phyloP scores from a whole-genome alignment of 2,888 invertebrate genomes.

The Erebia aethiops region DNA sequence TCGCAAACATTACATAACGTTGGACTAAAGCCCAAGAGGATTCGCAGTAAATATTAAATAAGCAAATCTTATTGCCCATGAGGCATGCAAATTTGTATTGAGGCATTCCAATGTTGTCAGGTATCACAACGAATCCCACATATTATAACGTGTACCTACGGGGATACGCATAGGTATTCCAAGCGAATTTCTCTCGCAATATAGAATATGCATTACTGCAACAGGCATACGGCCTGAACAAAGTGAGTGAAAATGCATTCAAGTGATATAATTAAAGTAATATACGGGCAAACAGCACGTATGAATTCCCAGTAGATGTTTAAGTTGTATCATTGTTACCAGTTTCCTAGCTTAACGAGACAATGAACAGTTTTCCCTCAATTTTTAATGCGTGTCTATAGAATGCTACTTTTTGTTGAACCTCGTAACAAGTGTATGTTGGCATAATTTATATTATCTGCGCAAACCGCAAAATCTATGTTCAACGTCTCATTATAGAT shows the following conservation, averaged over 20 bases:
- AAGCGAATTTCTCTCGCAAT: slow-evolving; percentile 70
- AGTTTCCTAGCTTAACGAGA: slow-evolving; percentile 68
- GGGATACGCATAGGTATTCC: slow-evolving; percentile 56
- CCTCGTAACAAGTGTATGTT: slow-evolving; percentile 45
- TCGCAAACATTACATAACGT: slow-evolving; percentile 19
- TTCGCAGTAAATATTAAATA: slow-evolving; percentile 36
- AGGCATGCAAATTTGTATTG: slow-evolving; percentile 46
- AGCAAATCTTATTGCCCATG: slow-evolving; percentile 39
- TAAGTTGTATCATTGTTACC: slow-evolving; percentile 73
- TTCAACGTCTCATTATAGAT: slow-evolving; percentile 46
- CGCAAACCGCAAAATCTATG: slow-evolving; percentile 68
- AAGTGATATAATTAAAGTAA: slow-evolving; percentile 77
- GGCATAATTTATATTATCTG: slow-evolving; percentile 51
- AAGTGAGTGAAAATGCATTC: slow-evolving; percentile 73
- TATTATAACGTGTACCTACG: slow-evolving; percentile 54
- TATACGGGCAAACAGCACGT: slow-evolving; percentile 66
- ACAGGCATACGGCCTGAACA: slow-evolving; percentile 67
- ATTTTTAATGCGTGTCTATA: slow-evolving; percentile 65
- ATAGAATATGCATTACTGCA: slow-evolving; percentile 70
- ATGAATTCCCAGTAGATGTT: slow-evolving; percentile 73
- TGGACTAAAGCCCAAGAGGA: slow-evolving; percentile 33
- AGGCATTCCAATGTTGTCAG: slow-evolving; percentile 49
- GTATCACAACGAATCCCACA: slow-evolving; percentile 60
- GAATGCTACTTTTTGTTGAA: slow-evolving; percentile 58
- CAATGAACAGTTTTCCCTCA: slow-evolving; percentile 71